These are phyloP conservation scores for Cheilosia impressa DNA, from an alignment of 2,888 invertebrate species.

Conservation along the genomic window DNA sequence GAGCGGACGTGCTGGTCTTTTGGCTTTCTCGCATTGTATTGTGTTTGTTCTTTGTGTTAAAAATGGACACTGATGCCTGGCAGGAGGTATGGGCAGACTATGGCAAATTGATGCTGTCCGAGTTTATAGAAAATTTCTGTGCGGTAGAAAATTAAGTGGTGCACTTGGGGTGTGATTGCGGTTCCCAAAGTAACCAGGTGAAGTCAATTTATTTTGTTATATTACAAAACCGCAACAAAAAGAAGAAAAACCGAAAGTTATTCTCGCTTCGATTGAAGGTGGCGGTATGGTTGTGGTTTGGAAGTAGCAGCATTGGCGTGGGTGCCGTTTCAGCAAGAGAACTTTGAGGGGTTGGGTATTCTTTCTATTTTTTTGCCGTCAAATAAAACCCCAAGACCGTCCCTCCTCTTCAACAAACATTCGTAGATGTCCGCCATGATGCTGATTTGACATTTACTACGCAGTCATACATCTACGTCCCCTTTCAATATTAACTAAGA, in stretches of 20 bases:
- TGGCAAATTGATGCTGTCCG: constrained; percentile 60
- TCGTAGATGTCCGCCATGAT: background rate
- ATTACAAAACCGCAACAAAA: constrained; percentile 47
- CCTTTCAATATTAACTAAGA: constrained; percentile 39
- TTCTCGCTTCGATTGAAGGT: constrained; percentile 19
- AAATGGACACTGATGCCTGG: constrained; percentile 74
- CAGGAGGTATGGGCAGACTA: constrained; percentile 20
- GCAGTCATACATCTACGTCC: background rate
- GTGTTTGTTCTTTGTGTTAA: constrained; percentile 71
- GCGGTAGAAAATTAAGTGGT: constrained; percentile 71
- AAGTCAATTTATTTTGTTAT: constrained; percentile 73
- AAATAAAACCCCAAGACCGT: too few relatives aligned
- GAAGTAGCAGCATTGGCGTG: background rate
- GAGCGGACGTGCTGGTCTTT: constrained; percentile 69
- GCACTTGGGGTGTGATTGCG: constrained; percentile 68
- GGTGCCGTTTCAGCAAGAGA: too few relatives aligned
- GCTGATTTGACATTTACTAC: constrained; percentile 30
- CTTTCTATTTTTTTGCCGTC: too few relatives aligned
- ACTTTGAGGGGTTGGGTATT: too few relatives aligned
- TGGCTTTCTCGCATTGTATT: constrained; percentile 63
- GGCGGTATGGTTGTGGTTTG: background rate
- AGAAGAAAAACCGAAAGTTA: constrained; percentile 25
- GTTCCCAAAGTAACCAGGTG: constrained; percentile 61
- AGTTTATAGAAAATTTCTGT: constrained; percentile 72
- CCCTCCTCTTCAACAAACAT: background rate